Percentiles rank a stretch among this genome's conserved stretches.
phyloP scores from a whole-genome alignment of 2,113 vertebrate genomes.

The Sorex araneus region DNA sequence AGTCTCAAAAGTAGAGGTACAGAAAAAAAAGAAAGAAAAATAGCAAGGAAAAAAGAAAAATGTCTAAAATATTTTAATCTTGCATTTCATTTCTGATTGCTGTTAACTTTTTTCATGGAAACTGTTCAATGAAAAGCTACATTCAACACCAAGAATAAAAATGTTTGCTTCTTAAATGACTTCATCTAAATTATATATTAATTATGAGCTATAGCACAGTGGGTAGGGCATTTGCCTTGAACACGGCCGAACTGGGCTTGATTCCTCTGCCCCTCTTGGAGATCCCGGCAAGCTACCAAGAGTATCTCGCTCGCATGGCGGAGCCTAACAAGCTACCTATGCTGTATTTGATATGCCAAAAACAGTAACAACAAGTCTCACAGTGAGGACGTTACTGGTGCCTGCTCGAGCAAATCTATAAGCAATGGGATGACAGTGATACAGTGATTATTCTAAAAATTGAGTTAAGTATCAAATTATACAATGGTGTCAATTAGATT shows the following conservation, averaged over 20 bases:
- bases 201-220: no score
- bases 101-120: conserved; percentile 15
- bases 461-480: conserved; percentile 29
- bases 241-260: no score
- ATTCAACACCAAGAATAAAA: neutral
- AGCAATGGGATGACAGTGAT: no score
- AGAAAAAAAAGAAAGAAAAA: neutral
- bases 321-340: no score
- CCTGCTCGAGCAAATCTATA: no score
- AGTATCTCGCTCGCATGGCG: no score
- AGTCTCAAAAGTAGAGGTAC: neutral
- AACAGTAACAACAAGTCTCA: no score
- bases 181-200: neutral
- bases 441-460: neutral
- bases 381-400: no score
- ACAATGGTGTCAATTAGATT: conserved; percentile 1
- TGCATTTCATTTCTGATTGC: neutral
- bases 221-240: no score
- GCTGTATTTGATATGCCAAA: no score
- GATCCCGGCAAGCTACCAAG: no score
- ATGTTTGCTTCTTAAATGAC: neutral
- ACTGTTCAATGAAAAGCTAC: neutral
- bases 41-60: neutral
- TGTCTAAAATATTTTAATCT: neutral
- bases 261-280: no score